Evolutionary conservation across 2,888 invertebrate species (phyloP).

Genomic region (Autographa pulchrina): DNA sequence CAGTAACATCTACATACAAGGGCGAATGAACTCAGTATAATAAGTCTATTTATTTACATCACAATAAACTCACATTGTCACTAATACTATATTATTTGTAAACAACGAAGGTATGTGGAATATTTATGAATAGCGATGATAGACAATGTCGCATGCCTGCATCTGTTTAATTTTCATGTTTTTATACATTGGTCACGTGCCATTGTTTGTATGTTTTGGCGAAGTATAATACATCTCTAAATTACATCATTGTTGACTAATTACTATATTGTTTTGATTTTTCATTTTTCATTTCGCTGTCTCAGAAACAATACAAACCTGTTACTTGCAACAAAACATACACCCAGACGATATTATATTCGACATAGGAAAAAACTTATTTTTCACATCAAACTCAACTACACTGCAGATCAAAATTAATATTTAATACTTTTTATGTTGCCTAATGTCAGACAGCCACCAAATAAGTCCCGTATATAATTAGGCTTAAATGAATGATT

Average conservation of each 20-base stretch:
- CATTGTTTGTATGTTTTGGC: conserved; percentile 23
- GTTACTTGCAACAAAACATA: too few relatives aligned
- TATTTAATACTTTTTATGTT: too few relatives aligned
- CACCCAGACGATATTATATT: too few relatives aligned
- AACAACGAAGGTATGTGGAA: conserved; percentile 53
- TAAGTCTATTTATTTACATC: conserved; percentile 72
- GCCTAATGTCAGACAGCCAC: too few relatives aligned
- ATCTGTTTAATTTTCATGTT: conserved; percentile 37
- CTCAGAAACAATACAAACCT: too few relatives aligned
- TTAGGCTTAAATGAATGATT: too few relatives aligned
- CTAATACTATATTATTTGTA: conserved; percentile 67
- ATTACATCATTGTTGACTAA: neutral
- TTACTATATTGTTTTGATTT: too few relatives aligned
- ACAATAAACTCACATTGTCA: conserved; percentile 65
- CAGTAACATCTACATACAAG: conserved; percentile 54
- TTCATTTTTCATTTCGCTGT: too few relatives aligned
- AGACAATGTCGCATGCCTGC: conserved; percentile 46
- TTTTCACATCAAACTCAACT: too few relatives aligned
- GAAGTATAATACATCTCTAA: neutral
- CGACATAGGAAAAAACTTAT: too few relatives aligned
- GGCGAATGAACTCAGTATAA: conserved; percentile 77
- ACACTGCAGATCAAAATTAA: too few relatives aligned
- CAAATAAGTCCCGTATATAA: too few relatives aligned
- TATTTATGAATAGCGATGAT: conserved; percentile 55
- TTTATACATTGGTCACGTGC: conserved; percentile 31